These are phyloP conservation scores for Yponomeuta plumbellus DNA, from an alignment of 2,888 invertebrate species.

Conservation along the genomic window DNA sequence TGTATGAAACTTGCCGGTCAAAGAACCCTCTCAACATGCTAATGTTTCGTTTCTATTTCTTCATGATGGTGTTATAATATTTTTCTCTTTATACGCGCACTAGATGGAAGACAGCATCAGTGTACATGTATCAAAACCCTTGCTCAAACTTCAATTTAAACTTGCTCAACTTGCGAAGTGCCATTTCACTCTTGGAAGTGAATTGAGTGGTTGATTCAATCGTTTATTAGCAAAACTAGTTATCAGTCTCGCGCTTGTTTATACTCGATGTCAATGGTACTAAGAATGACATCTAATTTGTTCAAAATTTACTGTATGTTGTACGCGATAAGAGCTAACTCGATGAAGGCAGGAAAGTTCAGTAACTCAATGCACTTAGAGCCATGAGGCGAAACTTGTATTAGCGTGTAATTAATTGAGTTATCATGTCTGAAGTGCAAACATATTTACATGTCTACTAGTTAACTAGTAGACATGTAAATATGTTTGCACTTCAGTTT, in stretches of 20 bases:
- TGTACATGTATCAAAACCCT: neutral
- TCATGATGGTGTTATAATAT: no score
- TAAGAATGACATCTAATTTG: no score
- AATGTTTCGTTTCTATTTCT: no score
- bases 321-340: no score
- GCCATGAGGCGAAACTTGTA: neutral
- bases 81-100: no score
- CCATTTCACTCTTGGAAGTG: neutral
- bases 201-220: neutral
- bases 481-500: no score
- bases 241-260: neutral
- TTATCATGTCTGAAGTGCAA: no score
- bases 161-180: neutral
- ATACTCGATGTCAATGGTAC: neutral
- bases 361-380: neutral
- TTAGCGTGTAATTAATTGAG: neutral
- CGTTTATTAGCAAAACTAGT: neutral
- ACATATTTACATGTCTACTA: no score
- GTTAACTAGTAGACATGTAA: no score
- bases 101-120: neutral
- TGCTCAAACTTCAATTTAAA: constrained; percentile 3
- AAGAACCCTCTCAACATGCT: no score
- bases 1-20: no score
- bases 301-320: no score
- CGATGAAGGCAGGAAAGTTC: neutral